Evolutionary conservation across 2,113 vertebrate genomes (phyloP), one percentile per base, ranked within the genome.

Genomic region (Syngnathus scovelli): DNA sequence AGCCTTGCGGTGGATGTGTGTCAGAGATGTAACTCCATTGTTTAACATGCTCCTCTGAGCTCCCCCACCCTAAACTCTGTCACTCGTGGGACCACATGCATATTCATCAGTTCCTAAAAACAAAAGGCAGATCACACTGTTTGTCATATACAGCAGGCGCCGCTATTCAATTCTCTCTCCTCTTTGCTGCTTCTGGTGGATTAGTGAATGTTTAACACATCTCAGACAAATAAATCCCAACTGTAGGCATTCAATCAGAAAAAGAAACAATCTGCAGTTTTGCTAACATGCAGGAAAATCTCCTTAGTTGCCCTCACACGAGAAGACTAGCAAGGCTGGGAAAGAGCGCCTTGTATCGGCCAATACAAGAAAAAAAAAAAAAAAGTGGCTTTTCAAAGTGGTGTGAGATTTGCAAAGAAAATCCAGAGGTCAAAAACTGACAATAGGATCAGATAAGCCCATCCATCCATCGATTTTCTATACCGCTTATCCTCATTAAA

Each of bases 1-100:
- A 90, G 88, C 88, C 88, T 88, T 7, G 77, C 79, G 70, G 88
- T 88, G 87, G 82, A 88, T 86, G 82, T 79, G 83, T 88, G 88
- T 90, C 88, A 88, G 84, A 88, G 83, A 88, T 90, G 87, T 88
- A 90, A 90, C 85, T 88, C 88, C 83, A 88, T 90, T 90, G 88
- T 88, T 86, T 73, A 87, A 87, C 87, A 85, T 85, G 84, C 80
- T 86, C 84, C 68, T 83, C 84, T 68, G 80, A 84, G 85, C 81
- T 81, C 72, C 82, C 78, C 75, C 80, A 78, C 70, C 78, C 72
- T 71, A 84, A 85, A 88, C 75, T 78, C 80, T 78, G 80, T 88
- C 83, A 83, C 85, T 89, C 80, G 66, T 66, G 76, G 84, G 84
- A 78, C 84, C 75, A 78, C 75, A 87, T 89, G 79, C 79, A 89